phyloP scores from a whole-genome alignment of 1,140 invertebrate species.

The Macrotrachela quadricornifera region DNA sequence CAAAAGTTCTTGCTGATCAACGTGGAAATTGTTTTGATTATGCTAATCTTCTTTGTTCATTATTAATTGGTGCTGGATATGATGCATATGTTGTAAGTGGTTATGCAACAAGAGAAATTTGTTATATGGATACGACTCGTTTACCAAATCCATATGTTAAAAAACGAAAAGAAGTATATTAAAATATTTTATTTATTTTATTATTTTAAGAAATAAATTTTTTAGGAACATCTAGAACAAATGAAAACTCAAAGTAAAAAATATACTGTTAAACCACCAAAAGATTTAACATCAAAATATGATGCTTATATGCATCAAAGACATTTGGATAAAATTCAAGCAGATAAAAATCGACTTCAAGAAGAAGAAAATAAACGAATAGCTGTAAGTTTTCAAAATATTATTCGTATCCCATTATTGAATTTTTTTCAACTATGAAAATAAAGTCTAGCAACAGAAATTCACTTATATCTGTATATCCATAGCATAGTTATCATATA shows the following conservation, averaged over 20 bases:
- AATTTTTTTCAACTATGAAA: too few species aligned
- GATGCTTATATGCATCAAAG: conserved; percentile 19
- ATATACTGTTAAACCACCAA: conserved; percentile 28
- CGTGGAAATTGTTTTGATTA: conserved; percentile 60
- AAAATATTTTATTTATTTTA: too few species aligned
- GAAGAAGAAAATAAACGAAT: conserved; percentile 19
- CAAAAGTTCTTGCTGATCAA: conserved; percentile 43
- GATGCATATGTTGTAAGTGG: conserved; percentile 68
- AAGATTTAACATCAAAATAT: conserved; percentile 19
- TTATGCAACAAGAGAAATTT: conserved; percentile 47
- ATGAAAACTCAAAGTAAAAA: conserved; percentile 24
- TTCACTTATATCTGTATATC: too few species aligned
- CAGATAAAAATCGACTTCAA: conserved; percentile 11
- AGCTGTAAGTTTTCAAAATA: too few species aligned
- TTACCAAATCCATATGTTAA: conserved; percentile 24
- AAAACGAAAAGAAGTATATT: conserved; percentile 18
- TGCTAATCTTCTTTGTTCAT: conserved; percentile 49
- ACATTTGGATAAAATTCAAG: conserved; percentile 8
- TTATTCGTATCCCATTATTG: too few species aligned
- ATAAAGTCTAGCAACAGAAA: too few species aligned
- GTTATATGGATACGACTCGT: conserved; percentile 35
- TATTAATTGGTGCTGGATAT: conserved; percentile 56
- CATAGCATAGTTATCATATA: too few species aligned
- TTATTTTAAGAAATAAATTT: too few species aligned
- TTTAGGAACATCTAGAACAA: conserved; percentile 13